Base-by-base conservation (phyloP, 92 coral and sea anemone genomes). In the Heliopora coerulea region DNA sequence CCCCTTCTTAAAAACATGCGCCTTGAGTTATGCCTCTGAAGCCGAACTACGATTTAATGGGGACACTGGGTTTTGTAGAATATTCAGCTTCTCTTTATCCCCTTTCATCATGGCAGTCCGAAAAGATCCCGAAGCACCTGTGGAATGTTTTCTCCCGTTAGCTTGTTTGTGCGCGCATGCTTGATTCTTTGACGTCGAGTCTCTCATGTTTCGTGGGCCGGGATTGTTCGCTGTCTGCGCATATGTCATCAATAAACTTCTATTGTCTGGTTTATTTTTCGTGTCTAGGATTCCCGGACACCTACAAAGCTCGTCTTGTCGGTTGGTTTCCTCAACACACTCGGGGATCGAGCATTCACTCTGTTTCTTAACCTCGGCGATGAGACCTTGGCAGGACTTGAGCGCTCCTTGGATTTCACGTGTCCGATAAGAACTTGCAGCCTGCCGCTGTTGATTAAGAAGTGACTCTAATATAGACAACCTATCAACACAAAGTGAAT, bases 361-460 rank as follows among this genome's bases (percentile, higher is more conserved):
- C 20, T 54, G 77, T 70, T 41, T 52, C 2, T 70, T 70, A 1
- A 70, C 77, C 40, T 70, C 77, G 30, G 77, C 63, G 11, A 70
- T 70, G n/a, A 70, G 77, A 50, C 62, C 40, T 35, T 70, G 77
- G 42, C 77, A 70, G 14, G 77, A 50, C 21, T 70, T 70, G 37
- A 70, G 44, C n/a, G 77, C 63, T 28, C 77, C 77, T 54, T 70
- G 77, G 44, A 70, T 70, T 44, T 70, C 77, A 41, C 77, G 77
- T 23, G 77, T 54, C 32, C 54, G 77, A 33, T 52, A 70, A 7
- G 77, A 54, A 25, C 77, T 32, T 52, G 77, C 18, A 17, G 62
- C 28, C n/a, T 70, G 77, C 1, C 77, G 62, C 19, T 70, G 77
- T 50, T 70, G 62, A 52, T 70, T 34, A 37, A 70, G 77, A 32